Evolutionary conservation across 2,797 vertebrate species (phyloP), one percentile per base, ranked within the genome.

Genomic region (Malurus splendens): DNA sequence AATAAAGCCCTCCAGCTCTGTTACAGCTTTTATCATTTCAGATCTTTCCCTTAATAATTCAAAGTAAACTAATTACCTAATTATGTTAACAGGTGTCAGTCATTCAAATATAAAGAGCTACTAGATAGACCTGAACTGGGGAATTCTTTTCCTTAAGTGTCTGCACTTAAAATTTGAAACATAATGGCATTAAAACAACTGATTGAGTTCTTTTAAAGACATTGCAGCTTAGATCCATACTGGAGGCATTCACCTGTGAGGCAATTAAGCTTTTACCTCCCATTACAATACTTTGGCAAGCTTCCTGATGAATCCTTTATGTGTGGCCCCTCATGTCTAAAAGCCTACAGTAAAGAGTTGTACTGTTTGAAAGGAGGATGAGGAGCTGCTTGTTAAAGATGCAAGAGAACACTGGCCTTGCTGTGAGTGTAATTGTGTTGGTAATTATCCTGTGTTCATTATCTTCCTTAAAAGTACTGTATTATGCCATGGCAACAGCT

Each of bases 21-120:
- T 82, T 94, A 60, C 9, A 89, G 55, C 70, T 93, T 94, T 94
- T 86, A 85, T 93, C 2, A 61, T 91, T 86, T 93, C 44, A 60
- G 45, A 89, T 86, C 84, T 90, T 89, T 89, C 84, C 87, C 81
- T 93, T 95, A 95, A 92, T 92, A 89, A 93, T 86, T 84, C 65
- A 90, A 87, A 88, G 90, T 87, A 93, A 95, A 95, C 93, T 93
- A 93, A 94, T 94, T 94, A 89, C 72, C 94, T 91, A 84, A 90
- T 95, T 96, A 94, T 79, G 73, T 82, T 94, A 94, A 94, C 87
- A 94, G 87, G 90, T 94, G 90, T 93, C 94, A 91, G 68, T 91
- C 91, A 91, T 94, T 91, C 67, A 78, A 81, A 94, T 60, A 80
- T 76, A 93, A 94, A 94, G 73, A 86, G 67, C 60, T 92, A 68